Evolutionary conservation across 2,113 vertebrate genomes (phyloP).

Genomic region (Leiothrix lutea): DNA sequence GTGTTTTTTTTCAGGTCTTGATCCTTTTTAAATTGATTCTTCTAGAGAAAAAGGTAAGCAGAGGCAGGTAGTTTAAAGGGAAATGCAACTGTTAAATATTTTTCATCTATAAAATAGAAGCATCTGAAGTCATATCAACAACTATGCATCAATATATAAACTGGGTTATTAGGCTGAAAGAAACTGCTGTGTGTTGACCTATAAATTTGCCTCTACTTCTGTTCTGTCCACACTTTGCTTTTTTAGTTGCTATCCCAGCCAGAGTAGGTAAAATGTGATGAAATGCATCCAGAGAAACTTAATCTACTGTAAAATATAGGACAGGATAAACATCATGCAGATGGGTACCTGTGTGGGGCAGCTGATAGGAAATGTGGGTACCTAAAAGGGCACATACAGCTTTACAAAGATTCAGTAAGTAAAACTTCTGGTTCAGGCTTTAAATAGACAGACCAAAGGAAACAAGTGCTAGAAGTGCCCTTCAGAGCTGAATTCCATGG

Average conservation of each 20-base stretch:
- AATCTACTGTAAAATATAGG: not conserved
- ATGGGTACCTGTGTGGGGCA: not conserved
- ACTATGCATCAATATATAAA: not conserved
- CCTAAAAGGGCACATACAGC: not conserved
- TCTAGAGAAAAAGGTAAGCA: slow-evolving; percentile 94
- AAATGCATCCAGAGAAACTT: not conserved
- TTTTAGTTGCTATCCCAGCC: not conserved
- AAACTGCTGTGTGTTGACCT: not conserved
- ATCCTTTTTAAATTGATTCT: slow-evolving; percentile 97
- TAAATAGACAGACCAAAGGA: not conserved
- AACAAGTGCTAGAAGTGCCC: not conserved
- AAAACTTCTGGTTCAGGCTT: not conserved
- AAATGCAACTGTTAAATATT: not conserved
- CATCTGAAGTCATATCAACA: not conserved
- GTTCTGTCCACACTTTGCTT: not conserved
- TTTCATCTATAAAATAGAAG: not conserved
- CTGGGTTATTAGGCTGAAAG: not conserved
- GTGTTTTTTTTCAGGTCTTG: slow-evolving; percentile 79
- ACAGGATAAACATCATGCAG: not conserved
- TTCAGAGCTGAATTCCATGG: not conserved
- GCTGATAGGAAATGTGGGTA: not conserved
- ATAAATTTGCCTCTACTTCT: not conserved
- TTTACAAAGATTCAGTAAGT: not conserved
- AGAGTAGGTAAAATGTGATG: not conserved
- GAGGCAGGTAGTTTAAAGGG: not conserved